Evolutionary conservation across 2,888 invertebrate species (phyloP).

Genomic region (Holacanthella duospinosa): DNA sequence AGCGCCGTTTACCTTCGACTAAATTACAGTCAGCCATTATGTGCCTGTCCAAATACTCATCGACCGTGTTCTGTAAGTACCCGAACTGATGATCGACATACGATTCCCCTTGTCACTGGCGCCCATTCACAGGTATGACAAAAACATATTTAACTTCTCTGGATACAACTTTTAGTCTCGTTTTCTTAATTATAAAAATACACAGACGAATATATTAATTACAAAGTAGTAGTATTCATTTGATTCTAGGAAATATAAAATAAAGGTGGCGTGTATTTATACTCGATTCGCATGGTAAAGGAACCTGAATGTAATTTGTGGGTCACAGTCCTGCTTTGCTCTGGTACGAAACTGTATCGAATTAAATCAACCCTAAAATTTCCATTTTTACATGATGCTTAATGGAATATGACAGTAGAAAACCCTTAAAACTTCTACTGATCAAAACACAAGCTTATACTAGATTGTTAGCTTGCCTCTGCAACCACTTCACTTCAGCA

Average conservation of each 20-base stretch:
- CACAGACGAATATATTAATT: neutral
- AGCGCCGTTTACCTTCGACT: conserved; percentile 84
- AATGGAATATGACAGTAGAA: neutral
- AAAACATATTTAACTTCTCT: too few relatives aligned
- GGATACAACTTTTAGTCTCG: too few relatives aligned
- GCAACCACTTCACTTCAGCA: too few relatives aligned
- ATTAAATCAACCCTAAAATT: neutral
- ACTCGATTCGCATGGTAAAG: neutral
- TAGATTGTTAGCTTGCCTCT: too few relatives aligned
- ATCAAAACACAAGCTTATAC: too few relatives aligned
- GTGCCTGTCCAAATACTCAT: conserved; percentile 80
- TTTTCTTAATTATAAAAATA: neutral
- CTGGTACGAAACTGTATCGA: neutral
- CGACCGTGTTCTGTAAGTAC: conserved; percentile 84
- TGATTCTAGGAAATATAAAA: too few relatives aligned
- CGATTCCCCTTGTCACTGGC: conserved; percentile 77
- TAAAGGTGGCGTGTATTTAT: neutral
- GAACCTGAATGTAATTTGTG: neutral
- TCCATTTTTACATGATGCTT: neutral
- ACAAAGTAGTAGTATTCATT: neutral
- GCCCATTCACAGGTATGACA: conserved; percentile 67
- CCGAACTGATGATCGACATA: conserved; percentile 81
- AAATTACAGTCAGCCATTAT: conserved; percentile 84
- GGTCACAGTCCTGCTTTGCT: neutral
- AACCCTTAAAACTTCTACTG: neutral